phyloP scores from a whole-genome alignment of 2,797 vertebrate species.

The Adrianichthys oophorus region DNA sequence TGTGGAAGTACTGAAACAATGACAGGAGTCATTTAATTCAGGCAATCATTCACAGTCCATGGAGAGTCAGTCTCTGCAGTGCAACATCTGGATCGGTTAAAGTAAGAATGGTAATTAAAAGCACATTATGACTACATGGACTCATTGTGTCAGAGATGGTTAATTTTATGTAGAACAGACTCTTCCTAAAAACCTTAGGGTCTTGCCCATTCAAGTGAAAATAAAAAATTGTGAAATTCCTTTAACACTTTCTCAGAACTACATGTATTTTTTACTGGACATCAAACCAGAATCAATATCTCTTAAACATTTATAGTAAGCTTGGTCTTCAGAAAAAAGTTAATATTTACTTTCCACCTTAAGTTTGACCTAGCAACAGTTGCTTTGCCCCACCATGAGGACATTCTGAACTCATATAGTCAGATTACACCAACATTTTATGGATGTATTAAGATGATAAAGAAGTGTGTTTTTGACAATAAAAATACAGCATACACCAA shows the following conservation, averaged over 20 bases:
- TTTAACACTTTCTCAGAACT: neutral
- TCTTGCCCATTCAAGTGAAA: slow-evolving; percentile 43
- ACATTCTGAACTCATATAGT: no score
- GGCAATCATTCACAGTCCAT: slow-evolving; percentile 36
- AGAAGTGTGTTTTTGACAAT: no score
- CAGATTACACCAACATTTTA: no score
- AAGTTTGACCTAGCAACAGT: no score
- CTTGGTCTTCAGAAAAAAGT: no score
- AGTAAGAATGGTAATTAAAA: slow-evolving; percentile 44
- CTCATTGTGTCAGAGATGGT: slow-evolving; percentile 60
- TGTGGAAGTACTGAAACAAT: slow-evolving; percentile 27
- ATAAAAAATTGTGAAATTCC: slow-evolving; percentile 18
- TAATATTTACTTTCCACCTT: no score
- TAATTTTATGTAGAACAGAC: slow-evolving; percentile 44
- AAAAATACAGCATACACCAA: no score
- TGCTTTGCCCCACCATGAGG: no score
- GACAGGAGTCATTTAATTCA: slow-evolving; percentile 38
- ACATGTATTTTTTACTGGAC: neutral
- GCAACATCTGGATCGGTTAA: slow-evolving; percentile 57
- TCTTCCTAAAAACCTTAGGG: slow-evolving; percentile 30
- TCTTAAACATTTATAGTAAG: no score
- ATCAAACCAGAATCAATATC: neutral
- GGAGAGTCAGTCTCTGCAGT: slow-evolving; percentile 24
- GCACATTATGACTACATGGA: slow-evolving; percentile 36
- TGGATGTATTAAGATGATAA: no score